Base-by-base conservation (phyloP, 2,888 invertebrate species). In the Agonopterix subpropinquella region DNA sequence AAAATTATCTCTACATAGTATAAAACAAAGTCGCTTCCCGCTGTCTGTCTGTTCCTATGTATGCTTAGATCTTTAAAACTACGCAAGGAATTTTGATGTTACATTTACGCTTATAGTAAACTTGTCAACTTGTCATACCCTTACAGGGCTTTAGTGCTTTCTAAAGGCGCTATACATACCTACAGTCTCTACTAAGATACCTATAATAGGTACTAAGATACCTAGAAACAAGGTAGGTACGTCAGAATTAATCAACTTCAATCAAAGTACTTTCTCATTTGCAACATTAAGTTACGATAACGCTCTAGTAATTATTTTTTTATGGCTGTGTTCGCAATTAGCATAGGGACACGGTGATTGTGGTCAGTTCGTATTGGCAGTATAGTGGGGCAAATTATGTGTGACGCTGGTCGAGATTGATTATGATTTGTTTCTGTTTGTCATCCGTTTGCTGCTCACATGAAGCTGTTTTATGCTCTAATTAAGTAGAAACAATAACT, bases 241-340 rank as follows among this genome's bases (percentile, higher is more conserved):
- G 49, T 58, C 70, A 76, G 74, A 77, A 77, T 77, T 72, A 79
- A 71, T 63, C 63, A 64, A 57, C 54, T 59, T 56, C 55, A 28
- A 28, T 28, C 28, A 28, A 28, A 28, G 28, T 55, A 42, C 55
- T 55, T 55, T 63, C 64, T 67, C 67, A 71, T 79, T 77, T 73
- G 73, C 70, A 75, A 77, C 77, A 74, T 77, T 74, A 80, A 74
- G 62, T 64, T 70, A 65, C 58, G 65, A 56, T 67, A 59, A 57
- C 71, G 81, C 80, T 81, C 80, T 81, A 81, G 62, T 81, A 80
- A 85, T 85, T 79, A 83, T 62, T 72, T 71, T 82, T 82, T 82
- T 78, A 83, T 72, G 72, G 73, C 55, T 69, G 52, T 71, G 76
- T 76, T 77, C 61, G 70, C 77, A 86, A 86, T 85, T 83, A 84